Evolutionary conservation across 1,140 invertebrate species (phyloP), one percentile per base, ranked within the genome.

Genomic region (Mamestra configurata): DNA sequence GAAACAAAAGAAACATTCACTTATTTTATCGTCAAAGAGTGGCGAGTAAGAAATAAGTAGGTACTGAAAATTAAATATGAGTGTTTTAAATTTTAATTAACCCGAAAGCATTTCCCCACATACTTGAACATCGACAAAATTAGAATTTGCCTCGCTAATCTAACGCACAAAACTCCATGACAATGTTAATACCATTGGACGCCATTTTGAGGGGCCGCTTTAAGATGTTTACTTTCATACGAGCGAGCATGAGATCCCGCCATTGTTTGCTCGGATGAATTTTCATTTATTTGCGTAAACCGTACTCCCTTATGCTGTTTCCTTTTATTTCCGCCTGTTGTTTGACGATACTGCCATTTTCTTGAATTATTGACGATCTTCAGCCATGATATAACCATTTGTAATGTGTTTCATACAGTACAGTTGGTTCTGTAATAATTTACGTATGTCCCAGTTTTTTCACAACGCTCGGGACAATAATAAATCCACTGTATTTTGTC

Each of bases 211-310:
- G 83, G 80, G 72, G 75, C 22, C 71, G 72, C 75, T 84, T 68
- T 82, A 88, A 87, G 87, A 85, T 85, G 82, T 88, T 90, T 86
- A 81, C 79, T 86, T 85, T 87, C 81, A 80, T 86, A 86, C 80
- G 83, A 82, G 31, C 84, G 82, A 83, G 57, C 73, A 49, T 57
- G 77, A 79, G 83, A 86, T 77, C 82, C 84, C 75, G 79, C 79
- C 77, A 83, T 89, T 89, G 88, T 89, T 86, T 84, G 84, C 82
- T 82, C 76, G 81, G 72, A 81, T 87, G 86, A 87, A 84, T 88
- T 88, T 89, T 87, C 85, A 87, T 88, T 86, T 86, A 86, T 89
- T 86, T 87, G 86, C 82, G 77, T 82, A 82, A 79, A 83, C 77
- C 55, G 68, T 77, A 80, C 82, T 76, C 72, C 80, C 49, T 64